Evolutionary conservation across 2,888 invertebrate genomes (phyloP).

Genomic region (Hartigia nigra): DNA sequence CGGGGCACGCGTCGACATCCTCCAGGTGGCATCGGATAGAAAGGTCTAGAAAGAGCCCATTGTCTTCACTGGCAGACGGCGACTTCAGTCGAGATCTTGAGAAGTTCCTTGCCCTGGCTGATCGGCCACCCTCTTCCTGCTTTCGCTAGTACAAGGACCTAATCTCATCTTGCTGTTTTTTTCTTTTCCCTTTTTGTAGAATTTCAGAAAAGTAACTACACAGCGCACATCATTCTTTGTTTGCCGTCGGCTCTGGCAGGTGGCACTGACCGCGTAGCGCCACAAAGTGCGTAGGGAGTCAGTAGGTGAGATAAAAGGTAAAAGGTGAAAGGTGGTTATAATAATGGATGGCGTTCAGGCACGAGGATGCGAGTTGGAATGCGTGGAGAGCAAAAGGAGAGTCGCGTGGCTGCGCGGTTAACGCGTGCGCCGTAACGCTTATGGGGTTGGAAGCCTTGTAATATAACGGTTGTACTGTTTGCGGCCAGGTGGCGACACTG

Average conservation of each 20-base stretch:
- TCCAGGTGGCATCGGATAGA: slow-evolving; percentile 36
- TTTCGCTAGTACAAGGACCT: not conserved
- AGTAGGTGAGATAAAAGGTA: not conserved
- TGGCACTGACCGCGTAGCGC: not conserved
- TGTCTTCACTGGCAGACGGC: not conserved
- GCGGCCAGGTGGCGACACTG: slow-evolving; percentile 39
- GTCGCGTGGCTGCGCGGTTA: slow-evolving; percentile 1
- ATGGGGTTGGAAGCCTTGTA: slow-evolving; percentile 25
- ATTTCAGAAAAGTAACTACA: not conserved
- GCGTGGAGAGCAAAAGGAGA: not conserved
- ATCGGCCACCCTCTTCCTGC: not conserved
- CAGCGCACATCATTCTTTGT: not conserved
- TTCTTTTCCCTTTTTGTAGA: not conserved
- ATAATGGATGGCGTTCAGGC: not conserved
- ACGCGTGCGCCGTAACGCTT: not conserved
- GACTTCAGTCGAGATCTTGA: not conserved
- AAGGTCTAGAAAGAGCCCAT: slow-evolving; percentile 3
- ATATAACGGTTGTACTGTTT: slow-evolving; percentile 23
- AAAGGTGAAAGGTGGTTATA: not conserved
- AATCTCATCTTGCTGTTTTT: not conserved
- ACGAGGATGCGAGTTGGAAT: not conserved
- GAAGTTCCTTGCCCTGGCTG: not conserved
- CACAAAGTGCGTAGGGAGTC: not conserved
- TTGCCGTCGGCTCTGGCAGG: not conserved
- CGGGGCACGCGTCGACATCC: slow-evolving; percentile 48